These are phyloP conservation scores for Ichneumoninae sp. DNA, from an alignment of 2,888 invertebrate genomes.

Conservation along the genomic window DNA sequence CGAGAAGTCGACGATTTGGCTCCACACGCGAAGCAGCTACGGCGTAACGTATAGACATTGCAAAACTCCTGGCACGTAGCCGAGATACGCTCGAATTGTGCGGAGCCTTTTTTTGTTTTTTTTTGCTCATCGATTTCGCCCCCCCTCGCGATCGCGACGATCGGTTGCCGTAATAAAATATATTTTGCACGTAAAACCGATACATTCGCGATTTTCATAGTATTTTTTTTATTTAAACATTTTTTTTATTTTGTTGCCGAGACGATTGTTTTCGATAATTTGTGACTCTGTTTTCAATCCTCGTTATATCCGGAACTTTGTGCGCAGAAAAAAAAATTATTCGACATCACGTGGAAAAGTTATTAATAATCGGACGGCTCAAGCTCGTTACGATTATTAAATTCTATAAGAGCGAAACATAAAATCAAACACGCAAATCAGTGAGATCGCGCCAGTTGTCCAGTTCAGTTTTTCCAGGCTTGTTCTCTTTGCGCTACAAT, in stretches of 20 bases:
- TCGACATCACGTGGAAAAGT: neutral
- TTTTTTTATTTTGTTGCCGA: neutral
- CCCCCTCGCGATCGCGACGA: neutral
- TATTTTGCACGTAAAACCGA: constrained; percentile 53
- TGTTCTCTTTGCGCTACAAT: neutral
- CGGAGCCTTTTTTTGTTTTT: neutral
- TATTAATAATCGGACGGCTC: neutral
- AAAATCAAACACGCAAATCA: neutral
- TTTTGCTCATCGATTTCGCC: neutral
- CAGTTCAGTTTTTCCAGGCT: neutral
- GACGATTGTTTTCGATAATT: neutral
- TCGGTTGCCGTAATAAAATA: constrained; percentile 55
- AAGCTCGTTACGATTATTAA: neutral
- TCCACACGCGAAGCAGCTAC: constrained; percentile 40
- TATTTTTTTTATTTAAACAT: neutral
- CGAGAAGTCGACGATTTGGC: constrained; percentile 23
- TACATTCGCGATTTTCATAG: neutral
- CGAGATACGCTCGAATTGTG: constrained; percentile 36
- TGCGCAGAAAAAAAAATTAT: neutral
- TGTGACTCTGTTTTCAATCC: constrained; percentile 4
- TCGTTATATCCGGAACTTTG: neutral
- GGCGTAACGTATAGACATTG: constrained; percentile 47
- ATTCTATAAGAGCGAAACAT: neutral
- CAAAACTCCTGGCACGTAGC: constrained; percentile 52
- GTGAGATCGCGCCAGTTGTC: neutral